Evolutionary conservation across 2,888 invertebrate genomes (phyloP).

Genomic region (Dysmachus trigonus): DNA sequence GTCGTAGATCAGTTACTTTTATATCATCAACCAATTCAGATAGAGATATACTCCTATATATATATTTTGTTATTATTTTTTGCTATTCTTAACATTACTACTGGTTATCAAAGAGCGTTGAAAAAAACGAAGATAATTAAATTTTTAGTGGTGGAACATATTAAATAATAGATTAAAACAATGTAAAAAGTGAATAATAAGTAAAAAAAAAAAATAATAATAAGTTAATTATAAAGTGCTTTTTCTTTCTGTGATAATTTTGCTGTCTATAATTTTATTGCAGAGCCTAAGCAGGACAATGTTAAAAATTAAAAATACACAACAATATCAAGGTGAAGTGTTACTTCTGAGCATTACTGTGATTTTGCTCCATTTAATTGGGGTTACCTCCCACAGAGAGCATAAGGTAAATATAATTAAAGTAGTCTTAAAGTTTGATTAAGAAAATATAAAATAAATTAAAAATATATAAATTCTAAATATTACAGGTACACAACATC

Average conservation of each 20-base stretch:
- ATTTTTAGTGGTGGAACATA: too few relatives aligned
- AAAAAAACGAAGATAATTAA: too few relatives aligned
- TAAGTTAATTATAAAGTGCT: neutral
- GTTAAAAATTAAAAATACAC: neutral
- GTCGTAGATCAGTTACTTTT: conserved; percentile 21
- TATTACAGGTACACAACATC: conserved; percentile 70
- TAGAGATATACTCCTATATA: neutral
- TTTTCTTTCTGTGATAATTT: neutral
- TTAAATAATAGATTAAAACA: too few relatives aligned
- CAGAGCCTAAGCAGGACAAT: neutral
- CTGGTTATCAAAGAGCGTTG: neutral
- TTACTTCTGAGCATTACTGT: neutral
- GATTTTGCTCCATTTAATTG: neutral
- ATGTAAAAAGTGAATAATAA: too few relatives aligned
- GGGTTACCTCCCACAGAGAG: conserved; percentile 42
- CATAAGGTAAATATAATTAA: conserved; percentile 41
- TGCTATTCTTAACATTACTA: too few relatives aligned
- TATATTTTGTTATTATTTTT: neutral
- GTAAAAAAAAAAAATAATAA: neutral
- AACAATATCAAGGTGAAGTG: neutral
- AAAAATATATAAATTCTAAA: too few relatives aligned
- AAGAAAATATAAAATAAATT: too few relatives aligned
- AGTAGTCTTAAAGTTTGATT: neutral
- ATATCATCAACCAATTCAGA: neutral
- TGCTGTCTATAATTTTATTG: neutral